Percentiles rank a stretch among this genome's conserved stretches.
Conservation (phyloP, 2,888 invertebrate genomes). For the Aspidiotus destructor region DNA sequence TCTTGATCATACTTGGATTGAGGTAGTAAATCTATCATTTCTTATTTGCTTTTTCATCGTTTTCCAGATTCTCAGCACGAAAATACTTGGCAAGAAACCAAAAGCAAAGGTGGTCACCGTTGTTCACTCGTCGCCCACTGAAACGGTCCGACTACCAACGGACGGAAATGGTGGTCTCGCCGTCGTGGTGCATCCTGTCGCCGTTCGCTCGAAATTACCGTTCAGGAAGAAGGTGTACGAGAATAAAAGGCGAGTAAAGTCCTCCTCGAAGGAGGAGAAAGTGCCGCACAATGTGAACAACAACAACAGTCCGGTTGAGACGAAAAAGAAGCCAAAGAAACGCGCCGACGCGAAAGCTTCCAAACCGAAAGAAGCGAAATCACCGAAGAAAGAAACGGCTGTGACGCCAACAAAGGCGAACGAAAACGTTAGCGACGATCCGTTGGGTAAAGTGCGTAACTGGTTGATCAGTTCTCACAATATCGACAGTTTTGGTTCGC, state of each 20-base stretch:
- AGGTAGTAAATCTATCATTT: background rate
- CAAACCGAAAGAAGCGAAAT: constrained; percentile 46
- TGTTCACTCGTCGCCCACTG: constrained; percentile 80
- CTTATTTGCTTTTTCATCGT: constrained; percentile 18
- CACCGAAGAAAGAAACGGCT: constrained; percentile 51
- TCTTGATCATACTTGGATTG: background rate
- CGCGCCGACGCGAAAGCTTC: constrained; percentile 41
- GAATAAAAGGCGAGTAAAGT: constrained; percentile 32
- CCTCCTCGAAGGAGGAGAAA: constrained; percentile 40
- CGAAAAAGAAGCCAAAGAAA: constrained; percentile 42
- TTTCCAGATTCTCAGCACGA: constrained; percentile 65
- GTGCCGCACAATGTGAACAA: constrained; percentile 28
- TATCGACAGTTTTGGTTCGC: constrained; percentile 43
- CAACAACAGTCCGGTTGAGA: constrained; percentile 34
- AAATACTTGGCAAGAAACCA: constrained; percentile 69
- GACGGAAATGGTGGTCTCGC: constrained; percentile 48
- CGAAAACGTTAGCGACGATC: constrained; percentile 42
- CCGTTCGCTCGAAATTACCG: constrained; percentile 74
- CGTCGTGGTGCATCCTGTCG: constrained; percentile 64
- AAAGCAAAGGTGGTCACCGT: constrained; percentile 80
- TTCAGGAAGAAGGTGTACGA: constrained; percentile 68
- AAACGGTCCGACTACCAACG: constrained; percentile 63
- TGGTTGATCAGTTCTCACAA: constrained; percentile 67
- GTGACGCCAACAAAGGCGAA: constrained; percentile 45
- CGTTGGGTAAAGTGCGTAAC: constrained; percentile 70